Evolutionary conservation across 2,888 invertebrate species (phyloP).

Genomic region (Scaptomyza tumidula): DNA sequence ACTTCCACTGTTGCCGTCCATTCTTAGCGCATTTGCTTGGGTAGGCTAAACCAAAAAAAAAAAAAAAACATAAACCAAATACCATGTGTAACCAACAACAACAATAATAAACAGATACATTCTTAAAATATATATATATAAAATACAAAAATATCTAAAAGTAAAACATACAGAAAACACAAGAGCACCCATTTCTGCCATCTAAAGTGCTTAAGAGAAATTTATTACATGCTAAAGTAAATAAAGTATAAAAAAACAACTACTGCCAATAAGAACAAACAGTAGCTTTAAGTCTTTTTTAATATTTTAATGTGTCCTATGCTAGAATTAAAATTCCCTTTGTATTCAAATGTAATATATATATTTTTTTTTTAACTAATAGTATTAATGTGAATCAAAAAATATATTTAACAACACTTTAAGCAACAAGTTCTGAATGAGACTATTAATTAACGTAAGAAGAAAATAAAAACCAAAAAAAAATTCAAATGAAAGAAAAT

Average conservation of each 20-base stretch:
- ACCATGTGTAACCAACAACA: conserved; percentile 44
- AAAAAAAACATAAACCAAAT: background rate
- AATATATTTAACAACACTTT: conserved; percentile 81
- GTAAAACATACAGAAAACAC: conserved; percentile 63
- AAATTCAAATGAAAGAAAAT: conserved; percentile 18
- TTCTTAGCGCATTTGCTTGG: conserved; percentile 77
- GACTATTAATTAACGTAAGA: conserved; percentile 82
- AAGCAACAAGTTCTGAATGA: conserved; percentile 84
- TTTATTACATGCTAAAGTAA: conserved; percentile 13
- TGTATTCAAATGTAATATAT: conserved; percentile 65
- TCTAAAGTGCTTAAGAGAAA: conserved; percentile 39
- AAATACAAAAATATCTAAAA: conserved; percentile 21
- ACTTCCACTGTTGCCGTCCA: conserved; percentile 48
- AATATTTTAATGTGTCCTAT: conserved; percentile 41
- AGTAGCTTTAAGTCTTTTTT: conserved; percentile 82
- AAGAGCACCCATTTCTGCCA: conserved; percentile 77
- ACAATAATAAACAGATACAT: conserved; percentile 18
- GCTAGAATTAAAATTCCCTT: conserved; percentile 14
- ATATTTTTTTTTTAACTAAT: conserved; percentile 6
- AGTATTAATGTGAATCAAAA: conserved; percentile 65
- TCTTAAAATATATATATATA: conserved; percentile 27
- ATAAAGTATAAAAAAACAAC: conserved; percentile 56
- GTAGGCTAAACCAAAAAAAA: conserved; percentile 62
- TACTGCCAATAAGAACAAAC: conserved; percentile 85
- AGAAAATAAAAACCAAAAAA: conserved; percentile 18